phyloP scores from a whole-genome alignment of 2,888 invertebrate species.

The Drosophila prolongata region DNA sequence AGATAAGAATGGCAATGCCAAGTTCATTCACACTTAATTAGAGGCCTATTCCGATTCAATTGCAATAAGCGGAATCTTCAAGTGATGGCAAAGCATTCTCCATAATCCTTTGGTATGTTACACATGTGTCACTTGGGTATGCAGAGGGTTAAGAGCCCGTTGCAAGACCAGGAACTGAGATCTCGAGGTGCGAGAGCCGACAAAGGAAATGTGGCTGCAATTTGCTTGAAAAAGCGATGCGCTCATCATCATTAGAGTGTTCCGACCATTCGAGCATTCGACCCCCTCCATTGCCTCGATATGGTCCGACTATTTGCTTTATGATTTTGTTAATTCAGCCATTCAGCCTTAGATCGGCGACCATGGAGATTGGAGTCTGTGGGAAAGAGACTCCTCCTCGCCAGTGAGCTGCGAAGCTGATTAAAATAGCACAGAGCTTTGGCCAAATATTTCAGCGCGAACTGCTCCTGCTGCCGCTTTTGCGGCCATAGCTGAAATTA shows the following conservation, averaged over 20 bases:
- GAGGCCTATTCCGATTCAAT: neutral
- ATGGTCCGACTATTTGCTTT: constrained; percentile 70
- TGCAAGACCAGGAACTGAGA: constrained; percentile 32
- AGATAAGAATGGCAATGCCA: neutral
- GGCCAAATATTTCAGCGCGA: constrained; percentile 56
- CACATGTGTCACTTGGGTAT: constrained; percentile 38
- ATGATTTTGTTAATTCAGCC: constrained; percentile 76
- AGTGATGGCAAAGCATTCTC: constrained; percentile 13
- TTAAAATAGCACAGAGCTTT: constrained; percentile 65
- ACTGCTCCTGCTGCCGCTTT: constrained; percentile 35
- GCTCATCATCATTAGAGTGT: constrained; percentile 78
- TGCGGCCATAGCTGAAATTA: constrained; percentile 55
- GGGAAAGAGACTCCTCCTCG: constrained; percentile 31
- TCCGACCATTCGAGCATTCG: constrained; percentile 7
- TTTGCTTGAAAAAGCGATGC: constrained; percentile 79
- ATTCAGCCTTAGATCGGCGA: constrained; percentile 37
- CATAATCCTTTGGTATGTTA: constrained; percentile 34
- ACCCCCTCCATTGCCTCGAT: constrained; percentile 15
- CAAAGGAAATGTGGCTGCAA: constrained; percentile 78
- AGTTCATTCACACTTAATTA: neutral
- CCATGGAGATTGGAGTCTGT: constrained; percentile 26
- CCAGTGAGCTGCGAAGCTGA: constrained; percentile 51
- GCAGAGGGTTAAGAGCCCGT: constrained; percentile 27
- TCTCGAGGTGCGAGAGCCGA: constrained; percentile 76
- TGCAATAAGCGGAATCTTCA: neutral